A percentile compares a stretch with the other conserved stretches of the same genome.
Conservation (phyloP, 2,113 vertebrate species). For the Ceyx margarethae region DNA sequence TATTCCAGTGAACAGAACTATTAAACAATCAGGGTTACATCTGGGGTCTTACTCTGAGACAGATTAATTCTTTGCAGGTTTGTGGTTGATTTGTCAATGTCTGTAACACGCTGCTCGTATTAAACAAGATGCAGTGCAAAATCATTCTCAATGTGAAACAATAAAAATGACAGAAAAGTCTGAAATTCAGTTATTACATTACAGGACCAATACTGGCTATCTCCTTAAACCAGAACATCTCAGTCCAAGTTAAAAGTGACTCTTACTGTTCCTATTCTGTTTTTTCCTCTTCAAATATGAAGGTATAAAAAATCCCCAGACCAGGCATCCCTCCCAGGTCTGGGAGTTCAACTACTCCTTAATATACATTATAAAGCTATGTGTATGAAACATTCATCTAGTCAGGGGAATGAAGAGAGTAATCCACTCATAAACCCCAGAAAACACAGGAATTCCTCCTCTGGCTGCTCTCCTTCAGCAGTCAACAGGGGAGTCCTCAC, state of each 20-base stretch:
- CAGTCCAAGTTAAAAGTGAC: neutral
- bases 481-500: rapidly evolving
- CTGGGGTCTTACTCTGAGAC: conserved; percentile 25
- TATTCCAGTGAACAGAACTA: conserved; percentile 35
- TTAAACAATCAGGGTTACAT: conserved; percentile 46
- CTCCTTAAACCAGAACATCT: neutral
- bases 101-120: conserved; percentile 34
- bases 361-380: neutral
- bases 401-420: neutral
- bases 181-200: neutral
- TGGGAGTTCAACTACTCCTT: neutral
- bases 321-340: neutral
- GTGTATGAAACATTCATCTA: neutral
- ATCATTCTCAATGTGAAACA: neutral
- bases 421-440: neutral
- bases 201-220: neutral
- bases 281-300: neutral
- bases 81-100: conserved; percentile 42
- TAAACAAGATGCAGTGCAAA: conserved; percentile 30
- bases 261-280: neutral
- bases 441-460: neutral
- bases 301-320: neutral
- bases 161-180: conserved; percentile 14
- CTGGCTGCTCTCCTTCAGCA: neutral
- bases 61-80: conserved; percentile 55